Percentiles rank a stretch among this genome's conserved stretches.
Conservation (phyloP, 2,797 vertebrate species). For the Aratinga solstitialis region DNA sequence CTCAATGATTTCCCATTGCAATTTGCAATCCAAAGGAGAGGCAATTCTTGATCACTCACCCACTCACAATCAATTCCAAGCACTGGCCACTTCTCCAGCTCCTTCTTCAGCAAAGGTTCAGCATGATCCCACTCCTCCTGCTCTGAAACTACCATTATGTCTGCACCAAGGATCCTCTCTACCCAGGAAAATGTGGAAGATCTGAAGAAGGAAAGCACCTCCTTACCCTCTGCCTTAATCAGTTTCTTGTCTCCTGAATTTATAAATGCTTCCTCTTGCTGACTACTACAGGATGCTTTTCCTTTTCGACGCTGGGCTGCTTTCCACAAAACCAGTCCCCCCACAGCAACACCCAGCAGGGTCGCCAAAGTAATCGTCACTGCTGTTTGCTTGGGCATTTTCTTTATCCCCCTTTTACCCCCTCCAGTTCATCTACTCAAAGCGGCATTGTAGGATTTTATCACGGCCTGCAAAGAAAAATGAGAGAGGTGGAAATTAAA, state of each 20-base stretch:
- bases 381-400: conserved; percentile 85
- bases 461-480: conserved; percentile 61
- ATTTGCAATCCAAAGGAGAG: neutral
- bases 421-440: conserved; percentile 33
- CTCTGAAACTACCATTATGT: conserved; percentile 83
- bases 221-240: neutral
- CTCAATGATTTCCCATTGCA: neutral
- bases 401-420: neutral
- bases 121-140: conserved; percentile 85
- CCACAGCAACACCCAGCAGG: conserved; percentile 84
- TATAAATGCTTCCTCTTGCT: neutral
- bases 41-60: conserved; percentile 81
- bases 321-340: conserved; percentile 89
- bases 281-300: neutral
- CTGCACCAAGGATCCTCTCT: conserved; percentile 79
- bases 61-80: conserved; percentile 98
- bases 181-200: conserved; percentile 62
- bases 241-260: neutral
- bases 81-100: conserved; percentile 85
- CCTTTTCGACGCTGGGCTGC: conserved; percentile 78
- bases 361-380: conserved; percentile 82
- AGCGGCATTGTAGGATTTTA: conserved; percentile 8
- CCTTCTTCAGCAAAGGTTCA: conserved; percentile 84
- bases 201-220: neutral
- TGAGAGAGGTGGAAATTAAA: neutral